These are phyloP conservation scores for Lagorchestes hirsutus DNA, from an alignment of 2,797 vertebrate genomes.

Conservation along the genomic window DNA sequence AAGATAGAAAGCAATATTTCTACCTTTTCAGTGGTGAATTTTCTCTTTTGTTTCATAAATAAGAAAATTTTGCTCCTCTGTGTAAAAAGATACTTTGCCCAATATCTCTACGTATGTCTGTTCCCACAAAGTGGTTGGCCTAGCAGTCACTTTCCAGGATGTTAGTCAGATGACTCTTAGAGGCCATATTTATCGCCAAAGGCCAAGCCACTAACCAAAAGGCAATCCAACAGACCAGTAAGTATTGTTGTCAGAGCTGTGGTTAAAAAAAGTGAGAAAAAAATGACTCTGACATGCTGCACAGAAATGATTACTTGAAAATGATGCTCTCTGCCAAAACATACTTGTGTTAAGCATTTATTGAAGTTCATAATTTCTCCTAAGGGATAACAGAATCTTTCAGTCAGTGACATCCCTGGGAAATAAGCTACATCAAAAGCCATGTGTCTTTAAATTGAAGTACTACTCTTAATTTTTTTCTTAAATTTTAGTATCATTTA, in stretches of 20 bases:
- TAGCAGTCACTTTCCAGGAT: background rate
- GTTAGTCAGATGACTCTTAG: constrained; percentile 16
- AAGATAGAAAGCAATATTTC: background rate
- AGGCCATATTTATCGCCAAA: background rate
- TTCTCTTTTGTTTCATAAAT: background rate
- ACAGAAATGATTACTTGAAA: background rate
- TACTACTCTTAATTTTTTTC: background rate
- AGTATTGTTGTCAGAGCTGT: background rate
- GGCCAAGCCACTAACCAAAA: constrained; percentile 4
- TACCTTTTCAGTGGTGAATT: background rate
- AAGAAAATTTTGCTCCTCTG: background rate
- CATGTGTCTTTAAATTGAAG: background rate
- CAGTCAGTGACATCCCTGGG: background rate
- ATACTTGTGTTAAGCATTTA: background rate
- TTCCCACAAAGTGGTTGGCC: background rate
- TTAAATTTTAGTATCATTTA: background rate
- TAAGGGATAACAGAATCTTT: background rate
- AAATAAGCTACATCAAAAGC: constrained; percentile 21
- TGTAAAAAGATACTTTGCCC: background rate
- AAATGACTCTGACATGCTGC: background rate
- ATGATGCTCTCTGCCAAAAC: background rate
- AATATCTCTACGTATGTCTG: background rate
- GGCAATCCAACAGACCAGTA: background rate
- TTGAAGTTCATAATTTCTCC: constrained; percentile 21
- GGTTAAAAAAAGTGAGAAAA: background rate